phyloP scores from a whole-genome alignment of 1,140 invertebrate genomes.

The Trachelipus rathkii region DNA sequence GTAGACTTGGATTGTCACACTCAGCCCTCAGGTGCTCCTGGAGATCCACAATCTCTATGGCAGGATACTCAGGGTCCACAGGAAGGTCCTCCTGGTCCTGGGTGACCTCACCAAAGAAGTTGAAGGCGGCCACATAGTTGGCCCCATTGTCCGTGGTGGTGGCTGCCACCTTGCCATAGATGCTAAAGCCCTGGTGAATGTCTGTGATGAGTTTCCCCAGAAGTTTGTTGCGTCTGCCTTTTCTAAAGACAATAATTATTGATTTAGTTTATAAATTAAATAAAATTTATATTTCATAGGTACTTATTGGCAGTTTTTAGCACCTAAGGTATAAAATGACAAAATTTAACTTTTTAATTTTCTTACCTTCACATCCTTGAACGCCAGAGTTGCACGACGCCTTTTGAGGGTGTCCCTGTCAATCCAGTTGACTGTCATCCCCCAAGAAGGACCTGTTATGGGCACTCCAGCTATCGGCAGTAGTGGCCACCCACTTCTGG shows the following conservation, averaged over 20 bases:
- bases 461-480: not conserved
- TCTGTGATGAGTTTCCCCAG: not conserved
- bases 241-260: not conserved
- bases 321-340: not conserved
- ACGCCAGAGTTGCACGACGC: not conserved
- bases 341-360: not conserved
- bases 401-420: slow-evolving; percentile 17
- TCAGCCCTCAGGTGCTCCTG: too few relatives aligned
- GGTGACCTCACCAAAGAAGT: not conserved
- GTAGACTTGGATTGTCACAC: too few relatives aligned
- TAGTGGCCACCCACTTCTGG: slow-evolving; percentile 9
- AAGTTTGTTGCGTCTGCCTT: too few relatives aligned
- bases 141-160: not conserved
- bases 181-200: not conserved
- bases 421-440: slow-evolving; percentile 6
- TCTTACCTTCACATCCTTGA: not conserved
- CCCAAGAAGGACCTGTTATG: not conserved
- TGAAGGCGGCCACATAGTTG: too few relatives aligned
- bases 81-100: too few relatives aligned
- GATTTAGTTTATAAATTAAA: not conserved
- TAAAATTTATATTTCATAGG: not conserved
- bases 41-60: not conserved
- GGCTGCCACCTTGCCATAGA: not conserved
- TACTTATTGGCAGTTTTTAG: not conserved
- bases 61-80: too few relatives aligned